Evolutionary conservation across 1,140 invertebrate species (phyloP).

Genomic region (Fragariocoptes setiger): DNA sequence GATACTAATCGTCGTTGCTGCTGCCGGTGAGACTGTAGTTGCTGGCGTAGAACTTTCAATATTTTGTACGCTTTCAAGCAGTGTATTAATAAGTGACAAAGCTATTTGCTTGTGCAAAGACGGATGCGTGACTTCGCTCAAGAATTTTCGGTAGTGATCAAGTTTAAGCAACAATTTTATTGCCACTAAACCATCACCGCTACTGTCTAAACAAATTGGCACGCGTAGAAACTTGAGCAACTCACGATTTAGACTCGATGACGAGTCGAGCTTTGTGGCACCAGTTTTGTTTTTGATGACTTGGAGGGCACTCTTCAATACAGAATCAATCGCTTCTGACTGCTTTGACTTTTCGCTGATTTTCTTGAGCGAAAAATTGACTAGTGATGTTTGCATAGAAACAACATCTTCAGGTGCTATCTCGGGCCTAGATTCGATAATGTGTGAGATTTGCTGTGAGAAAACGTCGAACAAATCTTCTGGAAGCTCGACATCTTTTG

Average conservation of each 20-base stretch:
- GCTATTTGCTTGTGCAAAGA: conserved; percentile 6
- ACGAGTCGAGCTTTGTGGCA: background rate
- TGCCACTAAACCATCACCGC: background rate
- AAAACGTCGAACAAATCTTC: conserved; percentile 79
- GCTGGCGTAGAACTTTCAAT: too few species aligned
- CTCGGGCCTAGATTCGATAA: conserved; percentile 66
- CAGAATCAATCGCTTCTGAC: conserved; percentile 7
- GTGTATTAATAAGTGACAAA: conserved; percentile 5
- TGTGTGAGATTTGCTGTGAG: conserved; percentile 77
- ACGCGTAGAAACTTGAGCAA: conserved; percentile 68
- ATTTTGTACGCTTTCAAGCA: conserved; percentile 4
- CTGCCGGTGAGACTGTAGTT: too few species aligned
- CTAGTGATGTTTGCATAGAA: conserved; percentile 66
- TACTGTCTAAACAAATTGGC: conserved; percentile 21
- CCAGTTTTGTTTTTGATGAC: conserved; percentile 8
- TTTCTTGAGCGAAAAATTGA: conserved; percentile 62
- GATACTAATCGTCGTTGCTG: too few species aligned
- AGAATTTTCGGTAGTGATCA: conserved; percentile 5
- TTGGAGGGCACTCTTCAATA: conserved; percentile 2
- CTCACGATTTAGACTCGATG: conserved; percentile 39
- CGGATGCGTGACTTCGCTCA: conserved; percentile 4
- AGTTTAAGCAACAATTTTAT: conserved; percentile 9
- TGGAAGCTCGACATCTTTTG: conserved; percentile 17
- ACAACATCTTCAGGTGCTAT: conserved; percentile 88
- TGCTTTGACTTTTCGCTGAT: conserved; percentile 3